Evolutionary conservation across 2,797 vertebrate species (phyloP), one percentile per base, ranked within the genome.

Genomic region (Argyrosomus regius): DNA sequence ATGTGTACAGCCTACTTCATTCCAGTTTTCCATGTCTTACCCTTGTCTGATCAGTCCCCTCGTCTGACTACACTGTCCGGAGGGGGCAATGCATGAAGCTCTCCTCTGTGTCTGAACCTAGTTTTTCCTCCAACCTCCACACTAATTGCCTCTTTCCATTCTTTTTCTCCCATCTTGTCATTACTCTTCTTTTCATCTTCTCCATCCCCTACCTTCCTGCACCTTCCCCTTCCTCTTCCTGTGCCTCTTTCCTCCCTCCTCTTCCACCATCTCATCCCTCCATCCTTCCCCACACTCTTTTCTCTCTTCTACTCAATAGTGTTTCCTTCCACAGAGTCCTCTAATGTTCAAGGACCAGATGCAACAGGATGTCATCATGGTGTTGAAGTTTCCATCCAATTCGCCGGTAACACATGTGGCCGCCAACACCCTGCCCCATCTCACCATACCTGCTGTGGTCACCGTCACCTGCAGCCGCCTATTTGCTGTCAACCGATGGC

Each of bases 291-390:
- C 74, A 58, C 66, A 71, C 76, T 75, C 60, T 93, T 93, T 94
- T 95, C 96, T 93, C 95, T 95, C 95, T 96, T 94, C 91, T 92
- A 87, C 89, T 96, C 96, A 96, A 96, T 94, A 97, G 97, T 98
- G 96, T 97, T 97, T 99, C 96, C 97, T 97, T 96, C 97, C 96
- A 92, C 98, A 99, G 98, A 99, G 97, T 88, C 97, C 98, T 0
- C 97, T 99, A 92, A 98, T 99, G 98, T 99, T 99, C 95, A 99
- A 99, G 96, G 98, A 99, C 94, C 98, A 99, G 96, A 97, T 99
- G 98, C 98, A 99, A 92, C 98, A 98, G 93, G 98, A 99, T 84
- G 98, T 99, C 88, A 99, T 99, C 89, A 99, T 99, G 98, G 98
- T 99, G 93, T 93, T 99, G 80, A 99, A 99, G 96, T 99, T 99